These are phyloP conservation scores for Todiramphus chloris DNA, from an alignment of 2,113 vertebrate genomes.

Conservation along the genomic window DNA sequence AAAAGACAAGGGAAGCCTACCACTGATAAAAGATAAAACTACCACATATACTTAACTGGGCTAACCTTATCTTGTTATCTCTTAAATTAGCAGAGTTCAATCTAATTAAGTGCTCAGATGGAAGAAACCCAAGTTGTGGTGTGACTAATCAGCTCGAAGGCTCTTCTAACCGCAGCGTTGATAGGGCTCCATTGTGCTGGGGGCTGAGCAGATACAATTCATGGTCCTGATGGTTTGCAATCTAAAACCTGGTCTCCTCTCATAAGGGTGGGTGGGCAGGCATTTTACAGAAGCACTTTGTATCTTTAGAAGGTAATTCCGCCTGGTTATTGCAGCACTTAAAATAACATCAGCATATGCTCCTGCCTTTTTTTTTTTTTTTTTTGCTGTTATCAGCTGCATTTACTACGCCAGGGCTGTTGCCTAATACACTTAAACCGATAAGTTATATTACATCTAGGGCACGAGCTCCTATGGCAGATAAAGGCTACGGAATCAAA, in stretches of 20 bases:
- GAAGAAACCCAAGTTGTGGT: conserved; percentile 33
- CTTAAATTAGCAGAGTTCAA: conserved; percentile 54
- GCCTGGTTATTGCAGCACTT: not conserved
- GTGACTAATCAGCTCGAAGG: conserved; percentile 18
- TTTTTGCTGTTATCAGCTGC: not conserved
- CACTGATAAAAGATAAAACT: conserved; percentile 21
- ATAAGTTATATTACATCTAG: conserved; percentile 2
- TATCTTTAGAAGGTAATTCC: not conserved
- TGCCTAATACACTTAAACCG: not conserved
- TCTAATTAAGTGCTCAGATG: conserved; percentile 54
- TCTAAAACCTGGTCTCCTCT: not conserved
- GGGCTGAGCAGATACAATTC: not conserved
- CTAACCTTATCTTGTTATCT: conserved; percentile 56
- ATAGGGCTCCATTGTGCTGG: not conserved
- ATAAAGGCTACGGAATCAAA: not conserved
- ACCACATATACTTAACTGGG: not conserved
- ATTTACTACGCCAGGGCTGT: not conserved
- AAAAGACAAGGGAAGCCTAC: not conserved
- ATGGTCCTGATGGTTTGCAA: not conserved
- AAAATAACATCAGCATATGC: not conserved
- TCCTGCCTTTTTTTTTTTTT: not conserved
- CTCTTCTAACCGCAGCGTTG: not conserved
- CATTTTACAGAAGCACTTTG: not conserved
- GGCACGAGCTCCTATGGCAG: not conserved
- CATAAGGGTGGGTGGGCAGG: not conserved